Base-by-base conservation (phyloP, 2,888 invertebrate genomes). In the Myopa tessellatipennis region DNA sequence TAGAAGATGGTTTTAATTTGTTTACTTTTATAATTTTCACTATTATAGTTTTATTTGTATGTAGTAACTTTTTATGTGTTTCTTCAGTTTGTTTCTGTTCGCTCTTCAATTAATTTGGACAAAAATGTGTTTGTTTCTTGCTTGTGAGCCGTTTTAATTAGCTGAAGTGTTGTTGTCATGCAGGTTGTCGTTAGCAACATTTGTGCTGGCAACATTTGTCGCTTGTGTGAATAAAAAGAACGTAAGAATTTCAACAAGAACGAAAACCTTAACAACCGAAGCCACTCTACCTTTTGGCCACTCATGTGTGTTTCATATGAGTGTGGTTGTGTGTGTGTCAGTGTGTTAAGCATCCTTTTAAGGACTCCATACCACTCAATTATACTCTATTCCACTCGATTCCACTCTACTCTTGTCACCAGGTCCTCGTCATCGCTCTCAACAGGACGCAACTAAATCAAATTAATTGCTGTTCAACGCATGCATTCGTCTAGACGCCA, bases 391-490 rank as follows among this genome's bases (percentile, higher is more conserved):
- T 26, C 26, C 26, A 26, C 26, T 26, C 26, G 26, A 26, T 26
- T 26, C 26, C 26, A 26, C 26, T 36, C 18, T 26, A 52, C 14
- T 18, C 34, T 36, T 36, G 58, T 18, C 55, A 70, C 55, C 55
- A 36, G 70, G 26, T 70, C 52, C 26, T 34, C 26, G 65, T 38
- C 70, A 50, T 52, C 74, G n/a, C 50, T n/a, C 45, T 72, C 65
- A 65, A 74, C 45, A 36, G 52, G 63, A 74, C 34, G 26, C 16
- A 45, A 63, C 63, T 45, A 52, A 74, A 65, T 74, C 65, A 65
- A 74, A 74, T 74, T 74, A 74, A 74, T 74, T 74, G 74, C 74
- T 73, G 40, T 61, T 74, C 60, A 58, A 36, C 72, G 38, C 40
- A 72, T 36, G 38, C 58, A 18, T 58, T 26, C 36, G 34, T 6